Evolutionary conservation across 2,113 vertebrate genomes (phyloP).

Genomic region (Fukomys damarensis): DNA sequence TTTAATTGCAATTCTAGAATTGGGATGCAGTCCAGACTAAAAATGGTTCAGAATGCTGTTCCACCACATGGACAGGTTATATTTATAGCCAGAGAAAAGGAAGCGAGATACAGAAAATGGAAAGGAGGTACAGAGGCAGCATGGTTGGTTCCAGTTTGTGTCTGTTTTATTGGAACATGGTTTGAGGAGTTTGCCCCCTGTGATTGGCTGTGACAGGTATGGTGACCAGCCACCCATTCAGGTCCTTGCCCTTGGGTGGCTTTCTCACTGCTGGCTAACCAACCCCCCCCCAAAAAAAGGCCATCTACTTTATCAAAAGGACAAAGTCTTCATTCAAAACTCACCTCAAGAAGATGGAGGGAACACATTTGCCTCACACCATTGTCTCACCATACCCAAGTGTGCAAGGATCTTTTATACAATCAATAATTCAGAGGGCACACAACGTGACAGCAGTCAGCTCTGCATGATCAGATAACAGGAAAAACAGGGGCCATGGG

Average conservation of each 20-base stretch:
- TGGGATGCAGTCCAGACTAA: slow-evolving; percentile 24
- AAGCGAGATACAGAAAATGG: slow-evolving; percentile 3
- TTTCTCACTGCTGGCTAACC: background rate
- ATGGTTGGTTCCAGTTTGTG: background rate
- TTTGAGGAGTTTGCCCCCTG: background rate
- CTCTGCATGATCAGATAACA: background rate
- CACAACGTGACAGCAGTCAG: no score
- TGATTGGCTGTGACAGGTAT: background rate
- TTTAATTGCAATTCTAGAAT: background rate
- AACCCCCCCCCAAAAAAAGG: background rate
- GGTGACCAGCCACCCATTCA: background rate
- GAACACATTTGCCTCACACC: background rate
- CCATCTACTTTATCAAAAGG: background rate
- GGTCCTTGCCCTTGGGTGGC: background rate
- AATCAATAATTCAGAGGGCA: background rate
- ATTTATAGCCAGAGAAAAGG: slow-evolving; percentile 7
- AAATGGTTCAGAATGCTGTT: slow-evolving; percentile 24
- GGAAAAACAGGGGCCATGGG: background rate
- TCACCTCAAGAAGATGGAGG: background rate
- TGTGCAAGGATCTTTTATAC: background rate
- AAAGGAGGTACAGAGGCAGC: background rate
- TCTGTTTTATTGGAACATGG: background rate
- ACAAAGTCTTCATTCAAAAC: background rate
- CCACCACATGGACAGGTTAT: slow-evolving; percentile 28
- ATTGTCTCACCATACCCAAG: background rate